phyloP scores from a whole-genome alignment of 2,797 vertebrate genomes.

The Enoplosus armatus region DNA sequence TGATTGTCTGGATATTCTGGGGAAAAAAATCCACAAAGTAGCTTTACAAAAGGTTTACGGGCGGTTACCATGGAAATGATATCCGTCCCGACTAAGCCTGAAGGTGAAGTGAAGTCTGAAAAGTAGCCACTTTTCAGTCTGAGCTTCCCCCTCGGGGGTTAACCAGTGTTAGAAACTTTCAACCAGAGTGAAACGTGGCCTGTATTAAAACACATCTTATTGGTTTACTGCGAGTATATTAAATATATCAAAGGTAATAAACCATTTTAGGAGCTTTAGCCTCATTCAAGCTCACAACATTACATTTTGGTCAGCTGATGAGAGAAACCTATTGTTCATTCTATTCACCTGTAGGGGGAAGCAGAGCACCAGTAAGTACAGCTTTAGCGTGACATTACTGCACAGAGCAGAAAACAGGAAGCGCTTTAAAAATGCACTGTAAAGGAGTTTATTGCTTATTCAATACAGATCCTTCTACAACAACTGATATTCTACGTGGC shows the following conservation, averaged over 20 bases:
- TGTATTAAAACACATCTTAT: not conserved
- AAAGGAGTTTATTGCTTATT: no score
- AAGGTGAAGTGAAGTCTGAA: not conserved
- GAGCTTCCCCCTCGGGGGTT: not conserved
- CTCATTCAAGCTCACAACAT: not conserved
- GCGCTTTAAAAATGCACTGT: not conserved
- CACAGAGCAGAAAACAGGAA: not conserved
- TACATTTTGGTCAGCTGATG: not conserved
- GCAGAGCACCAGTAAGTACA: slow-evolving; percentile 26
- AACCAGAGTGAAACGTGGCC: not conserved
- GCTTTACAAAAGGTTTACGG: not conserved
- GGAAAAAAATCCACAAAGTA: not conserved
- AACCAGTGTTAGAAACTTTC: not conserved
- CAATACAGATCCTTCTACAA: not conserved
- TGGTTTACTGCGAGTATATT: not conserved
- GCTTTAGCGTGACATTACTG: not conserved
- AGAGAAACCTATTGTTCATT: not conserved
- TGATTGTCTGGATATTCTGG: not conserved
- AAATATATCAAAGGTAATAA: not conserved
- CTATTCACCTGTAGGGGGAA: slow-evolving; percentile 32
- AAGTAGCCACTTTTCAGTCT: not conserved
- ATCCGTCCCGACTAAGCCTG: not conserved
- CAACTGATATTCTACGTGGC: not conserved
- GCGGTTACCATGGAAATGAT: not conserved
- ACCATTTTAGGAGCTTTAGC: not conserved